Base-by-base conservation (phyloP, 2,888 invertebrate genomes). In the Drosophila cracens region DNA sequence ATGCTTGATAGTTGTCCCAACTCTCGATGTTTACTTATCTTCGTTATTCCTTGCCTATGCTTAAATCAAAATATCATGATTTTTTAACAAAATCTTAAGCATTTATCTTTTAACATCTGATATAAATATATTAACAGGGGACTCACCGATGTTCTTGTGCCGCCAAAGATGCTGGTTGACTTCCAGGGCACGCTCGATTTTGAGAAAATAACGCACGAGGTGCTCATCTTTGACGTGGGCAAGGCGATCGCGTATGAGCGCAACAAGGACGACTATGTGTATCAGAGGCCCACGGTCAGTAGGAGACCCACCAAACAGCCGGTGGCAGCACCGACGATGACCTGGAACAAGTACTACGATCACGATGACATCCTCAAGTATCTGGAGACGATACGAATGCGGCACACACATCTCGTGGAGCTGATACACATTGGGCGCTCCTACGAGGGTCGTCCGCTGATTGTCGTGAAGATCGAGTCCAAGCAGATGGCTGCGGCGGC, bases 181-280 rank as follows among this genome's bases (percentile, higher is more conserved):
- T 92, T 93, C 31, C 91, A 92, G 81, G 92, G 90, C 36, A 92
- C 95, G 4, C 93, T 97, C 6, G 94, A 94, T 67, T 94, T 95
- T 18, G 94, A 94, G 71, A 94, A 94, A 49, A 95, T 96, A 38
- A 94, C 95, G 57, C 96, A 94, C 77, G 95, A 95, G 76, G 94
- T 96, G 0, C 93, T 96, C 36, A 95, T 96, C 84, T 95, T 95
- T 89, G 96, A 97, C 91, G 94, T 97, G 34, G 96, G 96, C 94
- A 96, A 96, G 94, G 95, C 95, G 0, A 96, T 96, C 68, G 93
- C 94, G 11, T 95, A 95, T 83, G 96, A 96, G 89, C 95, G 96
- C 86, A 95, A 95, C 5, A 94, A 94, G 83, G 94, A 90, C 31
- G 81, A 84, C 4, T 90, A 95, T 81, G 94, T 84, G 8, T 76